Percentiles rank a stretch among this genome's conserved stretches.
Evolutionary conservation across 2,888 invertebrate species (phyloP).

Genomic region (Oscheius myriophilus): DNA sequence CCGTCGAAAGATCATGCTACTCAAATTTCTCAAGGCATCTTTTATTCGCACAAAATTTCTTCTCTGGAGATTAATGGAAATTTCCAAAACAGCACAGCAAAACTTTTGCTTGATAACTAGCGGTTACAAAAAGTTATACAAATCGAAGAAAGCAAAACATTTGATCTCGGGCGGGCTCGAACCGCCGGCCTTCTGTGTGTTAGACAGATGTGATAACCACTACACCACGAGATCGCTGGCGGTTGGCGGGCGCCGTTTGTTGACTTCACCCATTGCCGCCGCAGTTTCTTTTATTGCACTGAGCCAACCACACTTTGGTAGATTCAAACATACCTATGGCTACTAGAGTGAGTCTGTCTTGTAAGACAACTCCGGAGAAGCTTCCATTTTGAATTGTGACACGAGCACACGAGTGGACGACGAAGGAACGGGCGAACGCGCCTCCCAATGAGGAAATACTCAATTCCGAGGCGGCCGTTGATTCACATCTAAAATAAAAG

Average conservation of each 20-base stretch:
- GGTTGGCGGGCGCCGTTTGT: too few relatives aligned
- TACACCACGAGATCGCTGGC: too few relatives aligned
- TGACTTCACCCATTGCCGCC: too few relatives aligned
- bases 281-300: neutral
- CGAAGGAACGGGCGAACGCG: constrained; percentile 49
- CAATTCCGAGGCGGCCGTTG: constrained; percentile 41
- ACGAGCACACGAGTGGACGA: constrained; percentile 53
- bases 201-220: too few relatives aligned
- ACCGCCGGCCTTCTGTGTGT: constrained; percentile 44
- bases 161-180: constrained; percentile 56
- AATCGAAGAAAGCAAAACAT: neutral
- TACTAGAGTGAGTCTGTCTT: constrained; percentile 42
- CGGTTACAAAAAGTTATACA: too few relatives aligned
- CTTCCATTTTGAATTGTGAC: constrained; percentile 54
- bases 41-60: too few relatives aligned
- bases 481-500: constrained; percentile 49
- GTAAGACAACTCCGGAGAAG: constrained; percentile 44
- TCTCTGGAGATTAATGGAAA: too few relatives aligned
- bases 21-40: too few relatives aligned
- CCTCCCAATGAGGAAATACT: constrained; percentile 51
- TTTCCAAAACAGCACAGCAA: too few relatives aligned
- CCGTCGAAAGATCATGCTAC: too few relatives aligned
- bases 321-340: constrained; percentile 34
- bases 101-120: too few relatives aligned
- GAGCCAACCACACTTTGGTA: neutral